Conservation (phyloP, 2,888 invertebrate species). For the Aphidius colemani region DNA sequence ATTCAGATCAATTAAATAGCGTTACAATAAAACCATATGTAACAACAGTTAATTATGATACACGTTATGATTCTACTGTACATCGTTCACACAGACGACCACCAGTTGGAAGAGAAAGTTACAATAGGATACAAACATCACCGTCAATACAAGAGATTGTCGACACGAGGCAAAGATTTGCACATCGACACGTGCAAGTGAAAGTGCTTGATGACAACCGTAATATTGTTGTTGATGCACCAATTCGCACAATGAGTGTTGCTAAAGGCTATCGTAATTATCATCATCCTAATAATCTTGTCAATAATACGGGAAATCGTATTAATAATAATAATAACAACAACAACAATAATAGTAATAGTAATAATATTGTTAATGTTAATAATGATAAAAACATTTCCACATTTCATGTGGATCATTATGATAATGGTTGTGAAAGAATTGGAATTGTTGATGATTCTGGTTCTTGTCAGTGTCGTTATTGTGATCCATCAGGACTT, state of each 20-base stretch:
- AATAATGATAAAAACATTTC: constrained; percentile 18
- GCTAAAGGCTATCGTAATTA: constrained; percentile 36
- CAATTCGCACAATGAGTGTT: constrained; percentile 35
- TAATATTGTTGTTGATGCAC: constrained; percentile 48
- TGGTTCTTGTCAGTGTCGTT: constrained; percentile 71
- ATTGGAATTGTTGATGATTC: constrained; percentile 41
- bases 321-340: constrained; percentile 6
- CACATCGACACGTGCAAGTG: constrained; percentile 61
- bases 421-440: constrained; percentile 39
- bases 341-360: constrained; percentile 21
- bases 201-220: constrained; percentile 62
- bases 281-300: constrained; percentile 35
- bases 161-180: constrained; percentile 59
- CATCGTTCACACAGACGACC: constrained; percentile 48
- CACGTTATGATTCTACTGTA: constrained; percentile 47
- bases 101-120: constrained; percentile 45
- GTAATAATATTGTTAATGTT: constrained; percentile 20
- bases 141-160: constrained; percentile 58
- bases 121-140: constrained; percentile 50
- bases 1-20: constrained; percentile 46
- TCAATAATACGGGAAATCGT: constrained; percentile 33
- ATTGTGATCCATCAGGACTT: constrained; percentile 75
- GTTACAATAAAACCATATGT: constrained; percentile 61
- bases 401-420: constrained; percentile 30
- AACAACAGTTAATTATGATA: constrained; percentile 54